A percentile compares a stretch with the other conserved stretches of the same genome.
Evolutionary conservation across 2,888 invertebrate genomes (phyloP).

Genomic region (Terebella lapidaria): DNA sequence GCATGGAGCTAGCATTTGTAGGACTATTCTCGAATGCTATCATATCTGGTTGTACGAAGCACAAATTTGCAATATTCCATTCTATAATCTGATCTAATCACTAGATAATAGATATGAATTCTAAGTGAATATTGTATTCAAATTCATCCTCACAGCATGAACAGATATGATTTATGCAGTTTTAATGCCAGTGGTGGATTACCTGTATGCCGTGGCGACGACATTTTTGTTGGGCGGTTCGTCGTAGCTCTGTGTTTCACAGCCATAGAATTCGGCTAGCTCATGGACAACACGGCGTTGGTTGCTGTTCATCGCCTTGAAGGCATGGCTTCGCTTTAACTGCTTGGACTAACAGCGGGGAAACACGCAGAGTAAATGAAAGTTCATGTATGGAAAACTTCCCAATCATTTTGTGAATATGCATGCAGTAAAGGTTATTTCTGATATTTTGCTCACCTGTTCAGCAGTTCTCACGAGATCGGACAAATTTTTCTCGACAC

Average conservation of each 20-base stretch:
- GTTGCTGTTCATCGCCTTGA: constrained; percentile 88
- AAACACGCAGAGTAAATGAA: neutral
- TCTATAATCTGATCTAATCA: too few species aligned
- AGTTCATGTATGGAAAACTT: too few species aligned
- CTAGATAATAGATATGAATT: too few species aligned
- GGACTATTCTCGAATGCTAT: too few species aligned
- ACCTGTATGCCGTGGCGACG: constrained; percentile 53
- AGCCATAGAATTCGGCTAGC: constrained; percentile 89
- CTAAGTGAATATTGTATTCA: too few species aligned
- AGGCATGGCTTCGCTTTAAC: constrained; percentile 65
- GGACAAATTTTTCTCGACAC: constrained; percentile 75
- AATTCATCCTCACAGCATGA: too few species aligned
- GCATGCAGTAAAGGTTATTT: neutral
- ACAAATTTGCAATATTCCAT: too few species aligned
- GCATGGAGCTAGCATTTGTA: too few species aligned
- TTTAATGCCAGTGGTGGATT: too few species aligned
- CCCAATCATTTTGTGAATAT: too few species aligned
- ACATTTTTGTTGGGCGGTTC: constrained; percentile 92
- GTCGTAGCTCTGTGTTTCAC: constrained; percentile 90
- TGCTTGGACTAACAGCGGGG: neutral
- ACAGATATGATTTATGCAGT: too few species aligned
- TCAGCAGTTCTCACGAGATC: constrained; percentile 83
- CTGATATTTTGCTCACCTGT: constrained; percentile 59
- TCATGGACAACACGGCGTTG: constrained; percentile 91
- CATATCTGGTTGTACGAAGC: too few species aligned